A percentile compares a stretch with the other conserved stretches of the same genome.
Evolutionary conservation across 2,888 invertebrate species (phyloP).

Genomic region (Rambutsinella grinnellia): DNA sequence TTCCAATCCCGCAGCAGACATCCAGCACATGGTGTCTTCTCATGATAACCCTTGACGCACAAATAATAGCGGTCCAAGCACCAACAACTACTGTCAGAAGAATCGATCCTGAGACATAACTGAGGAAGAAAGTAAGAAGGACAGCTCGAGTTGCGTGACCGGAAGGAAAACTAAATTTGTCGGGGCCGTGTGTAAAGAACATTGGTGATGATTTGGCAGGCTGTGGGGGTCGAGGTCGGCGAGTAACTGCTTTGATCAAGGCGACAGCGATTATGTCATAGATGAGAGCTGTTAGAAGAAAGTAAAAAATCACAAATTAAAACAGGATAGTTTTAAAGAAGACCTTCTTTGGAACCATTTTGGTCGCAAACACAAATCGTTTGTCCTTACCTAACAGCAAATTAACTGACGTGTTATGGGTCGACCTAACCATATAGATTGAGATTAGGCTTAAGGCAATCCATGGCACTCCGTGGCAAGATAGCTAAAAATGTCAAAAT

Average conservation of each 20-base stretch:
- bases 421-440: conserved; percentile 81
- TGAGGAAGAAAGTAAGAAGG: conserved; percentile 81
- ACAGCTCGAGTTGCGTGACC: conserved; percentile 91
- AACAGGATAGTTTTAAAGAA: too few species aligned
- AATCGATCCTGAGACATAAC: conserved; percentile 69
- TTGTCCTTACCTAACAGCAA: conserved; percentile 83
- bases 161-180: conserved; percentile 94
- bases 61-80: conserved; percentile 82
- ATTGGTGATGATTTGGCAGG: conserved; percentile 67
- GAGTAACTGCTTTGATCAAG: conserved; percentile 80
- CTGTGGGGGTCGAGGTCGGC: conserved; percentile 80
- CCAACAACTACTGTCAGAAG: conserved; percentile 77
- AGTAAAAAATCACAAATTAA: too few species aligned
- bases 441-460: conserved; percentile 81
- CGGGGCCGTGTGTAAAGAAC: conserved; percentile 78
- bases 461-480: conserved; percentile 93
- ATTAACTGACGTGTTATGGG: conserved; percentile 77
- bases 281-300: conserved; percentile 77
- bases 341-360: too few species aligned
- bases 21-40: conserved; percentile 91
- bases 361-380: too few species aligned
- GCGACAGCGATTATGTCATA: conserved; percentile 85
- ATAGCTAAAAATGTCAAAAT: conserved; percentile 73
- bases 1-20: conserved; percentile 79
- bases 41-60: conserved; percentile 83